Base-by-base conservation (phyloP, 2,888 invertebrate genomes). In the Morpho achilles region DNA sequence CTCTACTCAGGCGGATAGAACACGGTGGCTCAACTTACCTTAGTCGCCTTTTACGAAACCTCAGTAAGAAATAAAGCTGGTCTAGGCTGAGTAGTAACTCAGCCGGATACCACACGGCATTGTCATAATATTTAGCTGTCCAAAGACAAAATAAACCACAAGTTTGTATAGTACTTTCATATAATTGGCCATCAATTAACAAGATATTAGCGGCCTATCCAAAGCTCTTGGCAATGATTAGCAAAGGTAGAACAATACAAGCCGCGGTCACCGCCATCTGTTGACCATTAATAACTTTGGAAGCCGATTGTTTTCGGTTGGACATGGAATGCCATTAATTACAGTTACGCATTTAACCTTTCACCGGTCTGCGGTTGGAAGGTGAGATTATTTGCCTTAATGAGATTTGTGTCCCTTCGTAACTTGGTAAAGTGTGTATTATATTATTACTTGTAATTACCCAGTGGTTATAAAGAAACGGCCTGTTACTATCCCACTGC, bases 201-300 rank as follows among this genome's bases (percentile, higher is more conserved):
- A 10, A 52, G 52, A 51, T 51, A 46, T 6, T 46, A 52, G 23
- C 32, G 23, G 16, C 40, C 39, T 22, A 41, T 9, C 41, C 22
- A 6, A 41, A 41, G 22, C 45, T 32, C 40, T 45, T 22, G 46
- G 32, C 40, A 16, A 41, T 53, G 52, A 39, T 52, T 39, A 45
- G 6, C 22, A 53, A 32, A 23, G 44, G 45, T 32, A 41, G 9
- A 42, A 54, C 54, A 48, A 48, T 47, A 54, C 45, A 10, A 45
- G 10, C 45, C 9, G 50, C 63, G 73, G 72, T 66, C 74, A 72
- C 66, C 64, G 74, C 72, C 77, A 76, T 76, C 77, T 79, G 79
- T 70, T 68, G 64, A 65, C 70, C 75, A 80, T 81, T 79, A 81
- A 81, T 79, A 77, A 77, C 72, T 76, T 75, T 67, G 59, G 62